Evolutionary conservation across 2,113 vertebrate species (phyloP).

Genomic region (Syngnathus typhle): DNA sequence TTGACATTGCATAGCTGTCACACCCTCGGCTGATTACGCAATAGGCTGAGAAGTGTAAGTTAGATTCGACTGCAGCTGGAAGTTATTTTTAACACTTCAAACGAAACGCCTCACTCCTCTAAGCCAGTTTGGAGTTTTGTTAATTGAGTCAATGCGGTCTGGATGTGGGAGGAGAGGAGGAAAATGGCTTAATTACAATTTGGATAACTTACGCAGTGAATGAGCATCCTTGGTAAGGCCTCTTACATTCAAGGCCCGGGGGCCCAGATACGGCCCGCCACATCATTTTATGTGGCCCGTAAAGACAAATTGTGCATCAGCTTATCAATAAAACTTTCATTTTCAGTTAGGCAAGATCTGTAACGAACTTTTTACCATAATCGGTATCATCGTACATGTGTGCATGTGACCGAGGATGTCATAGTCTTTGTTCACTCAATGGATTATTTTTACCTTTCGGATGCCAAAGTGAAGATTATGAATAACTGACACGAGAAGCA

Average conservation of each 20-base stretch:
- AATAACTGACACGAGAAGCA: too few relatives aligned
- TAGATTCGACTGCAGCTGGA: conserved; percentile 25
- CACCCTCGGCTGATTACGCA: conserved; percentile 15
- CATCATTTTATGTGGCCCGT: too few relatives aligned
- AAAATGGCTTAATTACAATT: neutral
- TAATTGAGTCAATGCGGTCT: conserved; percentile 26
- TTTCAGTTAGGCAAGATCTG: too few relatives aligned
- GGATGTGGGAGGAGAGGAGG: conserved; percentile 9
- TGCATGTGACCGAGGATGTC: too few relatives aligned
- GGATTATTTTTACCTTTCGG: too few relatives aligned
- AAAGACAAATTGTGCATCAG: too few relatives aligned
- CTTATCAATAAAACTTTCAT: too few relatives aligned
- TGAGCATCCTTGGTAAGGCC: neutral
- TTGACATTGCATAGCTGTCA: conserved; percentile 45
- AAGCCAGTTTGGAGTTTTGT: conserved; percentile 25
- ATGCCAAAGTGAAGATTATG: too few relatives aligned
- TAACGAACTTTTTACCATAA: too few relatives aligned
- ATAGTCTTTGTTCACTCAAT: too few relatives aligned
- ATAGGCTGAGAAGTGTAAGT: conserved; percentile 27
- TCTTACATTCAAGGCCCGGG: neutral
- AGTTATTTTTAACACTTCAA: conserved; percentile 42
- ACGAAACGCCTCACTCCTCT: conserved; percentile 23
- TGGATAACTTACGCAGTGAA: neutral
- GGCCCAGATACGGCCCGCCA: too few relatives aligned
- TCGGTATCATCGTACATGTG: too few relatives aligned